phyloP scores from a whole-genome alignment of 2,797 vertebrate genomes.

The Gallinago nigripennis region DNA sequence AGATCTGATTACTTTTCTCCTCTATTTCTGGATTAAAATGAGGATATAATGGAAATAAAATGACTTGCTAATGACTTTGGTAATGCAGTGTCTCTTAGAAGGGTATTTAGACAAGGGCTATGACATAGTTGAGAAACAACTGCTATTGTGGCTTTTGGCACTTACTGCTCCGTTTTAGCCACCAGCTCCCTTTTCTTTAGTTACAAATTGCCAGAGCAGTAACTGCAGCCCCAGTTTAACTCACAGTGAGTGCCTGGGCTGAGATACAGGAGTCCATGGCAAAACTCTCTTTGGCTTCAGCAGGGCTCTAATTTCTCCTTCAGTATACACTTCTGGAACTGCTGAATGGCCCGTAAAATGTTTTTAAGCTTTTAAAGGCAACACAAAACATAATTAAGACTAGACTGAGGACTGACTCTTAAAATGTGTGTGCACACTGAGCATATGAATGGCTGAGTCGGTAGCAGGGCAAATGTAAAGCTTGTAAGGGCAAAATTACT shows the following conservation, averaged over 20 bases:
- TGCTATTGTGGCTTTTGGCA: neutral
- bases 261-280: neutral
- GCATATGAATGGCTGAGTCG: neutral
- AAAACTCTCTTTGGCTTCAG: neutral
- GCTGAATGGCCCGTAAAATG: neutral
- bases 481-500: neutral
- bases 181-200: neutral
- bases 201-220: neutral
- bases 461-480: neutral
- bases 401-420: neutral
- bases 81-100: neutral
- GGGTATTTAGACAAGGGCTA: neutral
- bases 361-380: neutral
- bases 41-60: slow-evolving; percentile 50
- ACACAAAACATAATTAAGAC: neutral
- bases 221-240: neutral
- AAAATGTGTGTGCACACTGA: neutral
- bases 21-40: slow-evolving; percentile 25
- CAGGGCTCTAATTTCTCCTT: neutral
- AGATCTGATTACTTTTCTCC: slow-evolving; percentile 37
- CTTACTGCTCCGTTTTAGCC: neutral
- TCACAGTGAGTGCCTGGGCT: neutral
- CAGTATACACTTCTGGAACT: neutral
- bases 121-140: neutral
- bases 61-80: slow-evolving; percentile 36